These are phyloP conservation scores for Spicauda simplicius DNA, from an alignment of 2,888 invertebrate species.

Conservation along the genomic window DNA sequence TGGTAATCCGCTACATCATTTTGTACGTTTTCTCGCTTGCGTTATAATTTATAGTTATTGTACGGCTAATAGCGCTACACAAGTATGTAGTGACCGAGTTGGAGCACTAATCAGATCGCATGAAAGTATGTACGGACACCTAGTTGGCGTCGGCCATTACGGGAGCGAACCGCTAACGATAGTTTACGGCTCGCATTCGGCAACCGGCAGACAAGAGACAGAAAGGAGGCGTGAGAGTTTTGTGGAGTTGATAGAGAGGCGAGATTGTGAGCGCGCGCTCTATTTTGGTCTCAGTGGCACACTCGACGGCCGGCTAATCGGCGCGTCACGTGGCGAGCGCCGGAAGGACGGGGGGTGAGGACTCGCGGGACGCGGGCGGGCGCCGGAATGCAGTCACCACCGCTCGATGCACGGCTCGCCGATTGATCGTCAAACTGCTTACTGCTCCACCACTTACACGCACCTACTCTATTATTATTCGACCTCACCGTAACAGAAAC, in stretches of 20 bases:
- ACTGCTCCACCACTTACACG: constrained; percentile 40
- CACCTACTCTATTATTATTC: constrained; percentile 42
- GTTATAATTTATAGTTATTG: not conserved
- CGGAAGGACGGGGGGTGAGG: constrained; percentile 80
- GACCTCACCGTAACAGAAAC: constrained; percentile 20
- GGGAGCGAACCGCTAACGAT: constrained; percentile 43
- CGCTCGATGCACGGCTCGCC: constrained; percentile 71
- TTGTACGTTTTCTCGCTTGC: not conserved
- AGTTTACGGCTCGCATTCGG: constrained; percentile 48
- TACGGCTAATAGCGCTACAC: constrained; percentile 12
- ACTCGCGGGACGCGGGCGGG: constrained; percentile 52
- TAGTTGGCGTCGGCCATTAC: constrained; percentile 42
- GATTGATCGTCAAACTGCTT: constrained; percentile 69
- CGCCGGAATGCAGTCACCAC: constrained; percentile 82
- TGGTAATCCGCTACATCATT: not conserved
- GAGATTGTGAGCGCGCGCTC: constrained; percentile 74
- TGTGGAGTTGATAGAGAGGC: constrained; percentile 68
- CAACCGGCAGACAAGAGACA: constrained; percentile 49
- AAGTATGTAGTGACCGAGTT: constrained; percentile 29
- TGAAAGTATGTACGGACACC: constrained; percentile 32
- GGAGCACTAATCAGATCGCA: constrained; percentile 31
- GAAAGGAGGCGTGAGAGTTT: constrained; percentile 63
- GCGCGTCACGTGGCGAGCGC: constrained; percentile 81
- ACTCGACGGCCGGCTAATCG: constrained; percentile 81
- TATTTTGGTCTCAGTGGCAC: constrained; percentile 82